Evolutionary conservation across 2,797 vertebrate genomes (phyloP), one percentile per base, ranked within the genome.

Genomic region (Paguma larvata): DNA sequence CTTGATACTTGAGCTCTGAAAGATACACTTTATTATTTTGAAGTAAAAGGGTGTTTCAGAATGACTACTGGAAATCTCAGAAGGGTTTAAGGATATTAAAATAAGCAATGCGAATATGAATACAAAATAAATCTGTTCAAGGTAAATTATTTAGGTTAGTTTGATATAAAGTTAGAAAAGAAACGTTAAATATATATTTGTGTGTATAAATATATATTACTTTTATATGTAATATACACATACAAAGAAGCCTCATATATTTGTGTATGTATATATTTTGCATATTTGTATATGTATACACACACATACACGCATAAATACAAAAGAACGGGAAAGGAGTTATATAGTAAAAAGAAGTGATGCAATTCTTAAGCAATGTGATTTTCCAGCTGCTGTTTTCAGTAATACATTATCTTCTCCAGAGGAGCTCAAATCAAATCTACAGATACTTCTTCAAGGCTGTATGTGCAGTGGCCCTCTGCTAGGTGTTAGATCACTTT

Each of bases 61-160:
- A 62, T 96, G 82, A 84, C n/a, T 75, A 21, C 82, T 88, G 92
- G 53, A 94, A 95, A 94, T 79, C 82, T 85, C 51, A 79, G 63
- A 88, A 93, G 34, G 59, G 14, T 77, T 70, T 41, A 56, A 83
- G 41, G 23, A 27, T 7, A 79, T 79, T 78, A 93, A 90, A 82
- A 65, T 73, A 90, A 93, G 19, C 92, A 75, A 65, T 63, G 30
- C 32, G 44, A 77, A 30, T 75, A 89, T 70, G 38, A 38, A 91
- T 78, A 75, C 41, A 53, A 62, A 87, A 48, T 95, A 44, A 75
- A 89, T 77, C 88, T 94, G 44, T 95, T 91, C 56, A 44, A 51
- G 78, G 51, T 96, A 27, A 90, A 67, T 79, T 75, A 70, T 56
- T 53, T 63, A 84, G 25, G 44, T 41, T 62, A 78, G 70, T 44